Base-by-base conservation (phyloP, 2,797 vertebrate species). In the Cuculus canorus region DNA sequence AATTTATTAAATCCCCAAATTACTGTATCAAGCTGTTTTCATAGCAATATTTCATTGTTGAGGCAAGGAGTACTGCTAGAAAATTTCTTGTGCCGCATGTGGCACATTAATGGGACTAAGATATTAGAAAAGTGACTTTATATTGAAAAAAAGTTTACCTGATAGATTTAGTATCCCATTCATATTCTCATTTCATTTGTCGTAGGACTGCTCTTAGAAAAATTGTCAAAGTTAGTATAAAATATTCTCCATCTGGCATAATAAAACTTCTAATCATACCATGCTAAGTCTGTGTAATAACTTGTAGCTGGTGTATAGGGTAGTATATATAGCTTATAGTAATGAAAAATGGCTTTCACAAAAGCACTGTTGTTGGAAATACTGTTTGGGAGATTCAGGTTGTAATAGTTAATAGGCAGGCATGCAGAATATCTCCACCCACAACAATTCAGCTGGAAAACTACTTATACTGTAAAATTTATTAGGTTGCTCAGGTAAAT, bases 171-270 rank as follows among this genome's bases (percentile, higher is more conserved):
- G 32, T 17, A 47, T 37, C 64, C 43, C 33, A 84, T 82, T 69
- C 41, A 39, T 57, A 27, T 90, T 82, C 60, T 88, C 16, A 50
- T 86, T 90, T 68, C 88, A 39, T 85, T 91, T 91, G 84, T 86
- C 87, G 72, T 45, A 61, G 10, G 23, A 64, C n/a, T 59, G 76
- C 13, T 88, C 64, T 82, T 45, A 54, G 45, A 45, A 86, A 93
- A 72, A 33, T 35, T 88, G 64, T 64, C 25, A 41, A 12, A 22
- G 22, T 82, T 90, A 82, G 77, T 88, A 57, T 41, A 85, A 88
- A 82, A 70, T 91, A 76, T 88, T 88, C 60, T 79, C 73, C 63
- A 82, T 61, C 82, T 86, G 82, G 48, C n/a, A 88, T 65, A 72
- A 92, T 75, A 86, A 89, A 86, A 7, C 28, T 84, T 83, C 80